These are phyloP conservation scores for Thumatha senex DNA, from an alignment of 2,888 invertebrate species.

Conservation along the genomic window DNA sequence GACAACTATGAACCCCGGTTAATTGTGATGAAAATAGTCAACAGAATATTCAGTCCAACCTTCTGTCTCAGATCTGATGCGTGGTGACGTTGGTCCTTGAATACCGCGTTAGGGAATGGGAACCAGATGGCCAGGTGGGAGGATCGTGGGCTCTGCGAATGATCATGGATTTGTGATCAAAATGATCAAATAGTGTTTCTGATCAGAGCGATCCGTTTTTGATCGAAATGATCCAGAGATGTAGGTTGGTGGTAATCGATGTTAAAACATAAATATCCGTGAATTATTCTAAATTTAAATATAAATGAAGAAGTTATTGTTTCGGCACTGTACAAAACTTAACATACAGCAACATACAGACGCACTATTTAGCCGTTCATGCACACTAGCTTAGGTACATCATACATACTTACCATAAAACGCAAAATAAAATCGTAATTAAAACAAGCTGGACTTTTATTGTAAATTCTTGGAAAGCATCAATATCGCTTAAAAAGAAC, in stretches of 20 bases:
- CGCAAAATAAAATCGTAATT: constrained; percentile 48
- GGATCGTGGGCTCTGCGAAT: constrained; percentile 83
- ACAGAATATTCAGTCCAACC: constrained; percentile 60
- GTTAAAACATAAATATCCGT: neutral
- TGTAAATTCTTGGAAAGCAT: constrained; percentile 27
- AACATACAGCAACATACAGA: constrained; percentile 48
- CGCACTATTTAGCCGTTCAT: constrained; percentile 60
- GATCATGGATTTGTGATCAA: constrained; percentile 18
- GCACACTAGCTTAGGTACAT: constrained; percentile 60
- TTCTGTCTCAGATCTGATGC: constrained; percentile 75
- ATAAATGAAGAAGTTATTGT: constrained; percentile 22
- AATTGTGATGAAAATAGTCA: constrained; percentile 32
- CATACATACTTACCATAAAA: constrained; percentile 53
- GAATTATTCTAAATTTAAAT: neutral
- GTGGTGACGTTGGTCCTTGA: constrained; percentile 79
- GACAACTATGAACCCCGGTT: constrained; percentile 42
- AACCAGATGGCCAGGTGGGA: constrained; percentile 84
- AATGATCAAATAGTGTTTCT: constrained; percentile 1
- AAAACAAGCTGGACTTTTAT: constrained; percentile 30
- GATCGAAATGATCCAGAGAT: constrained; percentile 4
- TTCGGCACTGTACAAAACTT: constrained; percentile 40
- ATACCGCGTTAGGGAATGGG: constrained; percentile 84
- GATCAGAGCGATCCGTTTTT: constrained; percentile 9
- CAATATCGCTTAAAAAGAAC: constrained; percentile 27
- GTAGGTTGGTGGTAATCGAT: neutral